phyloP scores from a whole-genome alignment of 2,113 vertebrate genomes.

The Gymnogyps californianus region DNA sequence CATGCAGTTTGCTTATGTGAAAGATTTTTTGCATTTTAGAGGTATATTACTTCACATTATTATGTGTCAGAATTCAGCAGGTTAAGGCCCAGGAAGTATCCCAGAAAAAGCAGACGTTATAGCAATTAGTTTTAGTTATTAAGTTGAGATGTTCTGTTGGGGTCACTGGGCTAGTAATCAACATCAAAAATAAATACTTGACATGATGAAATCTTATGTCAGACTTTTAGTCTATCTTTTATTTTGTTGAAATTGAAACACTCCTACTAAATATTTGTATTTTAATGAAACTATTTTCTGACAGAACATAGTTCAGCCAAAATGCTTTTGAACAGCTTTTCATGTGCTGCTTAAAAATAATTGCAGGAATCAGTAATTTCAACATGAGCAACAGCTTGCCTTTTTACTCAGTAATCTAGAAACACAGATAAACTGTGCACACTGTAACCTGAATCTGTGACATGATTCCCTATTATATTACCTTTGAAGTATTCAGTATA shows the following conservation, averaged over 20 bases:
- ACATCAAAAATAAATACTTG: not conserved
- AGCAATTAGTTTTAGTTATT: not conserved
- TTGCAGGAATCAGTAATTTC: not conserved
- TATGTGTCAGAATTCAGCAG: not conserved
- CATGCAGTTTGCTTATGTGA: not conserved
- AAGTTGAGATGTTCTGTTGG: not conserved
- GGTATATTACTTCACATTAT: not conserved
- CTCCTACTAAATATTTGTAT: not conserved
- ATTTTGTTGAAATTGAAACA: not conserved
- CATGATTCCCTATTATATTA: not conserved
- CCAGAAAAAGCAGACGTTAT: not conserved
- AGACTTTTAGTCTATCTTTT: not conserved
- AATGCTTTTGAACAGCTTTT: not conserved
- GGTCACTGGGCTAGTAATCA: not conserved
- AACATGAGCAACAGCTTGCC: not conserved
- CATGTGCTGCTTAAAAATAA: not conserved
- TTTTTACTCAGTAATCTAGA: not conserved
- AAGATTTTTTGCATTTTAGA: not conserved
- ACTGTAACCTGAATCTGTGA: not conserved
- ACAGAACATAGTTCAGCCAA: not conserved
- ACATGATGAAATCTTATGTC: not conserved
- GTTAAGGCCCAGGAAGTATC: not conserved
- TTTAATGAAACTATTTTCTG: not conserved
- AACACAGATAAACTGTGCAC: not conserved
- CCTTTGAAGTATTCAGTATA: not conserved